Evolutionary conservation across 92 coral and sea anemone genomes (phyloP), one percentile per base, ranked within the genome.

Genomic region (Parazoanthus swiftii): DNA sequence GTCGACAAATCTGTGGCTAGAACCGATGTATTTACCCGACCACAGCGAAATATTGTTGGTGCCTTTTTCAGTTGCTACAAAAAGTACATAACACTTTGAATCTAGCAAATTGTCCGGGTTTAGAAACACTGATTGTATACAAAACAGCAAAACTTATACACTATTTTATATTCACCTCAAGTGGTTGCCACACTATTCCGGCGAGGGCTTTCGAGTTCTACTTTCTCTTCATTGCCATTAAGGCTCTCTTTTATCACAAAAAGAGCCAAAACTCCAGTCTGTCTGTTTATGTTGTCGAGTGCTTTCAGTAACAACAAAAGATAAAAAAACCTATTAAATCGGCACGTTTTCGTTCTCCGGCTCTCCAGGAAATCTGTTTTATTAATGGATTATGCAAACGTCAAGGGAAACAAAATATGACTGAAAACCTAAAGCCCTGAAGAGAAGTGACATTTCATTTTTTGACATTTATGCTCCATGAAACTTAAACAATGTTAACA

Each of bases 321-420:
- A 63, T 63, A 21, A 63, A 58, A 29, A 5, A 63, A 20, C 70
- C 21, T 63, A 63, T 63, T 63, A 73, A 50, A 79, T 20, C 50
- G 42, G 50, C 46, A 35, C 44, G 46, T 36, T 20, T 21, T 81
- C 71, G 36, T 54, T 6, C 48, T 18, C 72, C 33, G 33, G 33
- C 33, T 46, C 46, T 43, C 74, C 44, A 81, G 50, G 42, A 81
- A 59, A 38, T 81, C 9, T 1, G 25, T 35, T 81, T 81, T 38
- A 81, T 81, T 33, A n/a, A 79, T 46, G 36, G 71, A 56, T 81
- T 58, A 81, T 59, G 85, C 73, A 59, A 81, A 36, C 72, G 71
- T 81, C 50, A 58, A 3, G 70, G 80, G 51, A 75, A 75, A 73
- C 77, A 74, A 74, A 76, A 37, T 37, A 76, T 76, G 46, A 29